Base-by-base conservation (phyloP, 2,113 vertebrate species). In the Dryoscopus gambensis region DNA sequence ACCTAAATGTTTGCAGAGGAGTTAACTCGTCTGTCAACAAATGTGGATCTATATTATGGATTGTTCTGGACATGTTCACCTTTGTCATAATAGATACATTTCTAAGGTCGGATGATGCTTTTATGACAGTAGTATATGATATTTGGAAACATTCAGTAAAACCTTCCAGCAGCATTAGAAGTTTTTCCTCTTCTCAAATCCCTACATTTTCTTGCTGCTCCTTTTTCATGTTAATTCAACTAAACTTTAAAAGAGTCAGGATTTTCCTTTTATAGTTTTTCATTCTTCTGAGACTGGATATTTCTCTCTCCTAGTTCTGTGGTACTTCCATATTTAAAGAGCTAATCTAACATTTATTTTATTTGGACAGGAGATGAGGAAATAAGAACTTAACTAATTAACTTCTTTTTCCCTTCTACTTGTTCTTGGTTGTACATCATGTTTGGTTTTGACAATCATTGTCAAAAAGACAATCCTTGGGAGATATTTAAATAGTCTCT, bases 211-310 rank as follows among this genome's bases (percentile, higher is more conserved):
- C 31, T 60, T 25, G 35, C 50, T 68, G 55, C 21, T 84, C 46
- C 40, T 33, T 33, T 94, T 94, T 75, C 33, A 78, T 75, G 49
- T 84, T 89, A 37, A n/a, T 84, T 89, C 56, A 90, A 44, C 22
- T 49, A 47, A 46, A 22, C 28, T 91, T 74, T 42, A 74, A 80
- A 74, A 73, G 62, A 65, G 35, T 49, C 7, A n/a, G 17, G n/a
- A 53, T 39, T 39, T 93, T 65, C 42, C 20, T 91, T 93, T 83
- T 53, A 42, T 76, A 64, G 86, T 89, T 63, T 50, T 69, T 91
- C 46, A 64, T 91, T 53, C 55, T 96, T 86, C 82, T 96, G 73
- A 77, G 69, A 30, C 71, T 91, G 83, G 71, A 91, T 97, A 65
- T 77, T 97, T 83, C 75, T 94, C 39, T 92, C 17, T 56, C 47